phyloP scores from a whole-genome alignment of 2,113 vertebrate genomes.

The Mormyrus iriodes region DNA sequence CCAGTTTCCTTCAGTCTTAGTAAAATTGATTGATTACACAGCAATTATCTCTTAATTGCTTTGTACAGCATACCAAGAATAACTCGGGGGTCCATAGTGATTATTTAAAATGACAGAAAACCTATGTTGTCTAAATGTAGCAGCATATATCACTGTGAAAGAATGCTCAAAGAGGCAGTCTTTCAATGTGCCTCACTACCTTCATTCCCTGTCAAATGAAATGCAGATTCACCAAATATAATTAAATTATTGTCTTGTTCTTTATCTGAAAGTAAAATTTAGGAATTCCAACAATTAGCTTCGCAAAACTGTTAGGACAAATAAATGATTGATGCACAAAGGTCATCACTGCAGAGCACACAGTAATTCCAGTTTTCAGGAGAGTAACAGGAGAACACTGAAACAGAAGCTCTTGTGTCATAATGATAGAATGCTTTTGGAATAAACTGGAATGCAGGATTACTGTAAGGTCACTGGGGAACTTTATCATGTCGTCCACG shows the following conservation, averaged over 20 bases:
- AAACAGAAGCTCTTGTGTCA: not conserved
- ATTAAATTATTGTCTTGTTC: not conserved
- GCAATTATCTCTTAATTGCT: slow-evolving; percentile 22
- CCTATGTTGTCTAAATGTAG: slow-evolving; percentile 17
- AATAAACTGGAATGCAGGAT: not conserved
- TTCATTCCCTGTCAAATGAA: not conserved
- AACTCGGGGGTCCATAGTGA: slow-evolving; percentile 12
- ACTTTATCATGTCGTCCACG: not conserved
- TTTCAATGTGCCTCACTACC: not conserved
- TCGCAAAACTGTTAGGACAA: not conserved
- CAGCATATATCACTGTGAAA: slow-evolving; percentile 13
- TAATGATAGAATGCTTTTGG: not conserved
- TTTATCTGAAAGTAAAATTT: not conserved
- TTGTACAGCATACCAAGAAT: slow-evolving; percentile 3
- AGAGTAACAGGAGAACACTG: too few relatives aligned
- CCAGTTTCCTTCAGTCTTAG: slow-evolving; percentile 1
- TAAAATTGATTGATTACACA: slow-evolving; percentile 22
- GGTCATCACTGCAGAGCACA: not conserved
- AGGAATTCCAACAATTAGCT: not conserved
- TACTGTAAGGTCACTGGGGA: not conserved
- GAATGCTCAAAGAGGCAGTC: not conserved
- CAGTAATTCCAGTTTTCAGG: not conserved
- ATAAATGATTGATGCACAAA: not conserved
- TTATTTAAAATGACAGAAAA: slow-evolving; percentile 23
- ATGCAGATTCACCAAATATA: not conserved